Base-by-base conservation (phyloP, 1,140 invertebrate species). In the Ceratina australensis region DNA sequence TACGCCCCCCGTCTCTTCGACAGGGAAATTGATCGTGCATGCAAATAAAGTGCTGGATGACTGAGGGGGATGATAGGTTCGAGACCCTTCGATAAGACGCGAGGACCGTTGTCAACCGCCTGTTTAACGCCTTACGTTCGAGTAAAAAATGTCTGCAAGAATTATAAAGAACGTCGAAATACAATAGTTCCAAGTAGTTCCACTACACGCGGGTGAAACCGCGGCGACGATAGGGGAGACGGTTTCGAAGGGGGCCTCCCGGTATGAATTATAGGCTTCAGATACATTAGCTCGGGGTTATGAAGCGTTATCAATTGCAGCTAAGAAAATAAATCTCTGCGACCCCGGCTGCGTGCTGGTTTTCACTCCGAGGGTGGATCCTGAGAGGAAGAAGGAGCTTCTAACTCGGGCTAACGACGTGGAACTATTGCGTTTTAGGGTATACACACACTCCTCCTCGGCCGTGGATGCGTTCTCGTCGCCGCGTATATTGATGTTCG, bases 11-110 rank as follows among this genome's bases (percentile, higher is more conserved):
- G 33, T 42, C 33, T 47, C 20, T 13, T 57, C 10, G 72, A 67
- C 74, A 24, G 71, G 82, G 76, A 78, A 89, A 90, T 89, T 87
- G 88, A 90, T 88, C 88, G 87, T 84, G 86, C 84, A 90, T 90
- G 89, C 89, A 88, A 90, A 90, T 89, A 87, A 86, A 88, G 85
- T 86, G 74, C 81, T 81, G 87, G 89, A 85, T 75, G 78, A 66
- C 52, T 76, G 77, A 84, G 66, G 71, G 74, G 74, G 61, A 56
- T 42, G 52, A 42, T 42, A 42, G 33, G 33, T 42, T 10, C 5
- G 3, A 42, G 5, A 10, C 33, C 33, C n/a, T n/a, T n/a, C n/a
- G n/a, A 42, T 82, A 85, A 85, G 84, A 74, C 50, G 57, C 54
- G 33, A 63, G 8, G 18, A 26, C 26, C 16, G 15, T 69, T 56